A percentile compares a stretch with the other conserved stretches of the same genome.
phyloP scores from a whole-genome alignment of 2,113 vertebrate species.

The Cebus imitator region DNA sequence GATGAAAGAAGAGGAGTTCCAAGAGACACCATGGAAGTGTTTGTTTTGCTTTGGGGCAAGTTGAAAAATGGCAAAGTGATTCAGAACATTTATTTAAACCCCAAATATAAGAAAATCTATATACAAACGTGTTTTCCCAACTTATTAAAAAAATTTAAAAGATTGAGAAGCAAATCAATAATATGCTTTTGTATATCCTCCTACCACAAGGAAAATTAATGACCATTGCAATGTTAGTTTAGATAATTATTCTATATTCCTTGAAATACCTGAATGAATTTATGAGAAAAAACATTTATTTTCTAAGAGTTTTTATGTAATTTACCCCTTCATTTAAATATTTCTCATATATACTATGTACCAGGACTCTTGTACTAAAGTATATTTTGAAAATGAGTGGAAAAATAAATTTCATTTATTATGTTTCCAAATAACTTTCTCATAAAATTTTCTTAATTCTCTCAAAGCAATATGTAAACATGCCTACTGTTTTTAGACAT shows the following conservation, averaged over 20 bases:
- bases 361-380: background rate
- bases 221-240: background rate
- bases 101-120: background rate
- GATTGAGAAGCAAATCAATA: background rate
- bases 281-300: background rate
- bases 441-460: background rate
- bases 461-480: background rate
- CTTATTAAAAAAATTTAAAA: background rate
- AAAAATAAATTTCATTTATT: background rate
- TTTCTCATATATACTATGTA: background rate
- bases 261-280: background rate
- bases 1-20: background rate
- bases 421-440: background rate
- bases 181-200: background rate
- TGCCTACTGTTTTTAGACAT: background rate
- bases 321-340: background rate
- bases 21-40: background rate
- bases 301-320: background rate
- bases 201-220: background rate
- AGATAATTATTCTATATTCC: background rate
- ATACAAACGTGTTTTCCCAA: background rate
- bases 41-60: background rate
- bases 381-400: background rate
- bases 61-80: background rate
- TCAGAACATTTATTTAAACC: background rate